A percentile compares a stretch with the other conserved stretches of the same genome.
Conservation (phyloP, 2,797 vertebrate species). For the Gallirallus australis region DNA sequence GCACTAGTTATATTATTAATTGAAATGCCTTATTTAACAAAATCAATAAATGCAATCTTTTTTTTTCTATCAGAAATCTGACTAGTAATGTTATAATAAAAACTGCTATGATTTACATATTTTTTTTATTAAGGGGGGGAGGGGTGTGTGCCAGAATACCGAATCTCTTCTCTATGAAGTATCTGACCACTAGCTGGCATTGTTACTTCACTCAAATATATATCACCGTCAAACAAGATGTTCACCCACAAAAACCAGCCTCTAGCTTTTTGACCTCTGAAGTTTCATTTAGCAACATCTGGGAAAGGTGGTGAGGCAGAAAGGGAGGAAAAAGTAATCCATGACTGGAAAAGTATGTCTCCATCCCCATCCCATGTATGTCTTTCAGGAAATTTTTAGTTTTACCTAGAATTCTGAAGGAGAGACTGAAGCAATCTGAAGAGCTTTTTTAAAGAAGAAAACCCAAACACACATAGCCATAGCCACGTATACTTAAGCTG, state of each 20-base stretch:
- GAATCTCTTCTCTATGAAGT: neutral
- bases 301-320: neutral
- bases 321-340: neutral
- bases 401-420: neutral
- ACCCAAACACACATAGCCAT: neutral
- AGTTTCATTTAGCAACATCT: neutral
- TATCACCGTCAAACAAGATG: neutral
- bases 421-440: neutral
- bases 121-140: neutral
- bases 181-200: conserved; percentile 61
- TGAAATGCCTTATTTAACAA: neutral
- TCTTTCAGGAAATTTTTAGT: neutral
- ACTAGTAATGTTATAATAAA: neutral
- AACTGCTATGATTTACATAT: neutral
- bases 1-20: neutral
- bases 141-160: neutral
- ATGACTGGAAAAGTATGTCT: neutral
- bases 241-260: accelerated
- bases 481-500: neutral
- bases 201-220: conserved; percentile 19
- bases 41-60: neutral
- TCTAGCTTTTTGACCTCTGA: neutral
- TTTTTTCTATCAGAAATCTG: neutral
- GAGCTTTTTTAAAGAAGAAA: neutral
- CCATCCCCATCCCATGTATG: neutral